phyloP scores from a whole-genome alignment of 1,140 invertebrate species.

The Elysia chlorotica region DNA sequence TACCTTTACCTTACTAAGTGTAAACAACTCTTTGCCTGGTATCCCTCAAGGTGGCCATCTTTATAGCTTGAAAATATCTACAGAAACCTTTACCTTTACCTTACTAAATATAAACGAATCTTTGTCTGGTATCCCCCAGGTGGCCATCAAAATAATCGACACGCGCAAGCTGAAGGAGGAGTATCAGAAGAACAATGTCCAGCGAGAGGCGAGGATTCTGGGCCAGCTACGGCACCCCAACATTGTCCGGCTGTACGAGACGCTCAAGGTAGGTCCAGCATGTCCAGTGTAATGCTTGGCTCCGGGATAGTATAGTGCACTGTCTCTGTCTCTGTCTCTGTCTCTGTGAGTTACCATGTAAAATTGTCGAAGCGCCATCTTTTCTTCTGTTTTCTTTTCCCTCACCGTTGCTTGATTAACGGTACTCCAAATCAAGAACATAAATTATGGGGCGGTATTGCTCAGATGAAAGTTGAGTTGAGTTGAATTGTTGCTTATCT shows the following conservation, averaged over 20 bases:
- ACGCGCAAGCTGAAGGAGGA: slow-evolving; percentile 71
- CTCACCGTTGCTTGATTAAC: neutral
- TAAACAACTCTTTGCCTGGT: no score
- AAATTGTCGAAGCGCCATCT: neutral
- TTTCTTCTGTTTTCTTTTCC: neutral
- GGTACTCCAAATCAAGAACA: no score
- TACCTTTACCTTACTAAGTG: no score
- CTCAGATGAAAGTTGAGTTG: no score
- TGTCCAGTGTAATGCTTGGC: neutral
- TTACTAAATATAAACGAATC: no score
- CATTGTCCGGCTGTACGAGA: slow-evolving; percentile 72
- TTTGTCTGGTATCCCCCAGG: no score
- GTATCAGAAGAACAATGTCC: slow-evolving; percentile 71
- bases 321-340: neutral
- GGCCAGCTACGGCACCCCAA: slow-evolving; percentile 72
- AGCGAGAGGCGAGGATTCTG: slow-evolving; percentile 72
- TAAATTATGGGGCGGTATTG: no score
- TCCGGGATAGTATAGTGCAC: no score
- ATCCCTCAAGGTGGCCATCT: no score
- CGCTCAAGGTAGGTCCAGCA: slow-evolving; percentile 72
- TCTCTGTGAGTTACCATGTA: neutral
- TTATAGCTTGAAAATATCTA: no score
- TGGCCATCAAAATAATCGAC: slow-evolving; percentile 76
- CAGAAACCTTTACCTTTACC: no score
- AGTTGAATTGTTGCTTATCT: no score